These are phyloP conservation scores for Rhopalosiphum maidis DNA, from an alignment of 1,140 invertebrate species.

Conservation along the genomic window DNA sequence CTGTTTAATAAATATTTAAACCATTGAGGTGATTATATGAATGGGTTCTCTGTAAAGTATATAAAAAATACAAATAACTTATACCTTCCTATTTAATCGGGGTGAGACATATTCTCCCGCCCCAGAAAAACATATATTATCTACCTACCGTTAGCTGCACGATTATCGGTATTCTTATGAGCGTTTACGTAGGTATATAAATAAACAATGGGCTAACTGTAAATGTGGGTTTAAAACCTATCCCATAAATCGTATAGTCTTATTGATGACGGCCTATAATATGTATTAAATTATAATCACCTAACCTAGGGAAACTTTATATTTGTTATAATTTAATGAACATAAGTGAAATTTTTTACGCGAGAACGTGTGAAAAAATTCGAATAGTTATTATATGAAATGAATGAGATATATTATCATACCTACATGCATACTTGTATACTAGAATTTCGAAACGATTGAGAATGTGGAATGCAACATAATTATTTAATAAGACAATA, in stretches of 20 bases:
- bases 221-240: conserved; percentile 23
- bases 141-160: conserved; percentile 37
- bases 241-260: conserved; percentile 32
- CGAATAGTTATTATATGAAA: neutral
- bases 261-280: conserved; percentile 25
- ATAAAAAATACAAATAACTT: conserved; percentile 28
- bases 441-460: neutral
- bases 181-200: neutral
- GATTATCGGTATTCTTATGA: conserved; percentile 28
- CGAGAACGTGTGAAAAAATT: neutral
- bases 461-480: neutral
- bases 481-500: conserved; percentile 10
- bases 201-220: conserved; percentile 32
- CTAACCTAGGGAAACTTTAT: neutral
- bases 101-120: conserved; percentile 19
- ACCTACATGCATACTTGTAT: neutral
- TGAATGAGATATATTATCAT: neutral
- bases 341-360: neutral
- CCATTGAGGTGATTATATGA: neutral
- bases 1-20: conserved; percentile 3
- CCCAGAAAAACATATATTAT: neutral
- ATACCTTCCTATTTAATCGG: neutral
- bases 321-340: neutral
- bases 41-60: conserved; percentile 1
- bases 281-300: neutral